Evolutionary conservation across 1,140 invertebrate genomes (phyloP).

Genomic region (Drepana arcuata): DNA sequence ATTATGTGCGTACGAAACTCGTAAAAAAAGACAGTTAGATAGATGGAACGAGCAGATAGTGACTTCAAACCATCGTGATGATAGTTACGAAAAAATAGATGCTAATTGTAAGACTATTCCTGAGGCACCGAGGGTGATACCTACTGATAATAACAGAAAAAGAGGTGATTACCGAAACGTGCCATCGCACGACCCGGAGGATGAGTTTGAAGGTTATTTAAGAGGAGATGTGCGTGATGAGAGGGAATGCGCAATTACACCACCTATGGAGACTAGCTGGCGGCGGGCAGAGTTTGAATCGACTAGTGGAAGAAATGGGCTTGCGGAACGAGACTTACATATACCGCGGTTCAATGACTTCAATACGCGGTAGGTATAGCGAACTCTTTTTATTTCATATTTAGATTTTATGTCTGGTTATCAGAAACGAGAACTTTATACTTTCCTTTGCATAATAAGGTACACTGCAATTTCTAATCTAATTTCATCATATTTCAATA

Average conservation of each 20-base stretch:
- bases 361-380: slow-evolving; percentile 56
- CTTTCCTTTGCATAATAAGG: too few relatives aligned
- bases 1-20: slow-evolving; percentile 58
- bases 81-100: slow-evolving; percentile 84
- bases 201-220: slow-evolving; percentile 71
- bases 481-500: too few relatives aligned
- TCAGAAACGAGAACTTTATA: too few relatives aligned
- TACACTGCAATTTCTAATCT: too few relatives aligned
- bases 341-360: slow-evolving; percentile 74
- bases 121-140: slow-evolving; percentile 50
- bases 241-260: slow-evolving; percentile 47
- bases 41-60: slow-evolving; percentile 73
- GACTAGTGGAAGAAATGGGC: slow-evolving; percentile 22
- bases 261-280: slow-evolving; percentile 42
- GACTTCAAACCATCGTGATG: slow-evolving; percentile 71
- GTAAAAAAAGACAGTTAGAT: slow-evolving; percentile 62
- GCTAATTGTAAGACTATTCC: slow-evolving; percentile 73
- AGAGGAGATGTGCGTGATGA: slow-evolving; percentile 37
- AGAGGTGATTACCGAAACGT: slow-evolving; percentile 81
- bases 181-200: slow-evolving; percentile 76
- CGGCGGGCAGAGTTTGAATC: slow-evolving; percentile 39
- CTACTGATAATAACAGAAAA: slow-evolving; percentile 57
- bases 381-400: too few relatives aligned
- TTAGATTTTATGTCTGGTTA: too few relatives aligned
- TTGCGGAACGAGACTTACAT: slow-evolving; percentile 71